Evolutionary conservation across 2,113 vertebrate genomes (phyloP).

Genomic region (Vidua chalybeata): DNA sequence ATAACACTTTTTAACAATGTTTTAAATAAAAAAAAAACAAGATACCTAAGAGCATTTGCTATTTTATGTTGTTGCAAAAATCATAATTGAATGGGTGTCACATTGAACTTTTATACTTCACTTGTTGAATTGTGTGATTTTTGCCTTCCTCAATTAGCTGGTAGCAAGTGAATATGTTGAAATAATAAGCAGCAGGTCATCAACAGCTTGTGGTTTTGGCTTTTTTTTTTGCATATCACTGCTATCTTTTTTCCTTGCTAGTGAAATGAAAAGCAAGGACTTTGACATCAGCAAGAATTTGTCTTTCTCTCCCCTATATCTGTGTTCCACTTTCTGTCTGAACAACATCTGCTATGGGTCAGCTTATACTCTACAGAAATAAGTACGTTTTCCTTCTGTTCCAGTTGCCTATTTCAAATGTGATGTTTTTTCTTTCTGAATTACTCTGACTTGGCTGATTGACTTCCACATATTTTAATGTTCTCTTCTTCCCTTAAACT

Average conservation of each 20-base stretch:
- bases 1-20: background rate
- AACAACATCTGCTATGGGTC: background rate
- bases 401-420: background rate
- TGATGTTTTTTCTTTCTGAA: background rate
- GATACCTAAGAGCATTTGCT: background rate
- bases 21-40: background rate
- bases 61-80: background rate
- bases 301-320: background rate
- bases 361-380: background rate
- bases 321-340: background rate
- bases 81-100: background rate
- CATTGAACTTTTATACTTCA: background rate
- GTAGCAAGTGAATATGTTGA: background rate
- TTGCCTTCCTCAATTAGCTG: background rate
- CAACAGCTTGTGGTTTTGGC: background rate
- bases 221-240: background rate
- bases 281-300: background rate
- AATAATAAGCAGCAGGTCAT: background rate
- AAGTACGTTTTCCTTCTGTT: background rate
- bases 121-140: background rate
- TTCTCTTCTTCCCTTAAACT: background rate
- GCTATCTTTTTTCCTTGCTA: background rate
- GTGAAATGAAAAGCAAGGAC: background rate
- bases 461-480: background rate
- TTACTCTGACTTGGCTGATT: background rate